phyloP scores from a whole-genome alignment of 2,797 vertebrate species.

The Cyprinella venusta region DNA sequence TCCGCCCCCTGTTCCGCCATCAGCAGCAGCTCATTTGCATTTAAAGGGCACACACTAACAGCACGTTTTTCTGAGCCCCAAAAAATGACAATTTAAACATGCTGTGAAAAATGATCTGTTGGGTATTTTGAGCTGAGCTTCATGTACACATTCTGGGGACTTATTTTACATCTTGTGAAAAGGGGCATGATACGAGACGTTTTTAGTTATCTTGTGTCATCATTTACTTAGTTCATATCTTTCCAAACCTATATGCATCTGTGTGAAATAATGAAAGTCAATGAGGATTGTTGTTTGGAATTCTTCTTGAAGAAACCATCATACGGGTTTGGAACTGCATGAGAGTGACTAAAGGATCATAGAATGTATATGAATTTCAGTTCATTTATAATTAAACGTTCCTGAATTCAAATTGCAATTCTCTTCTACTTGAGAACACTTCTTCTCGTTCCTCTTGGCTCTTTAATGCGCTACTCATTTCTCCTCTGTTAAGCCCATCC shows the following conservation, averaged over 20 bases:
- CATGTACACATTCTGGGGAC: too few relatives aligned
- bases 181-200: too few relatives aligned
- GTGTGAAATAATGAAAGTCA: background rate
- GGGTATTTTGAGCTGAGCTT: too few relatives aligned
- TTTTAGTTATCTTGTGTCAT: background rate
- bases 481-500: slow-evolving; percentile 27
- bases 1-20: too few relatives aligned
- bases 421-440: background rate
- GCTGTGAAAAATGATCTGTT: too few relatives aligned
- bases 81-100: too few relatives aligned
- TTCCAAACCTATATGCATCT: background rate
- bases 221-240: background rate
- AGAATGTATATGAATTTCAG: background rate
- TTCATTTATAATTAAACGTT: background rate
- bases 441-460: slow-evolving; percentile 8
- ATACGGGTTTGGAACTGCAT: background rate
- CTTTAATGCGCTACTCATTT: background rate
- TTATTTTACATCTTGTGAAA: too few relatives aligned
- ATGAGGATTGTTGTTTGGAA: background rate
- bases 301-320: background rate
- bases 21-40: too few relatives aligned
- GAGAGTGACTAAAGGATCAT: background rate
- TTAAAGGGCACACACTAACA: too few relatives aligned
- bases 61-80: too few relatives aligned
- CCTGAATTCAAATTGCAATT: background rate